phyloP scores from a whole-genome alignment of 2,797 vertebrate species.

The Chaunax sp. region DNA sequence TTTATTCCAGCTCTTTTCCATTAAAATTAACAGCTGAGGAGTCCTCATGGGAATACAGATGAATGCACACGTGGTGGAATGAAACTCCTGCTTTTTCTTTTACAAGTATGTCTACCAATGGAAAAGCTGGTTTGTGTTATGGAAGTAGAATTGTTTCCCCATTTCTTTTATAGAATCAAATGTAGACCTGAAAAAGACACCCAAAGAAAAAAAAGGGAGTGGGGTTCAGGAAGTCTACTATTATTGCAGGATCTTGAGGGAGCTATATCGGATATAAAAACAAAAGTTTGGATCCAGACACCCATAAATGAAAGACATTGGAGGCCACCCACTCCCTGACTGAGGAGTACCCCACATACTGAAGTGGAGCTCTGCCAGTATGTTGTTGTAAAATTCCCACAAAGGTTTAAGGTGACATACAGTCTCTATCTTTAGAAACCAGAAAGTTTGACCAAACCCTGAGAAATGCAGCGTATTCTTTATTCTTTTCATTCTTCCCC shows the following conservation, averaged over 20 bases:
- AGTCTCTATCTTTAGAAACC: slow-evolving; percentile 2
- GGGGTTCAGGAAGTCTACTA: slow-evolving; percentile 52
- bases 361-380: slow-evolving; percentile 18
- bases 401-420: slow-evolving; percentile 16
- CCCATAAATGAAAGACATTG: slow-evolving; percentile 43
- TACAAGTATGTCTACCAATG: slow-evolving; percentile 41
- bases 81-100: slow-evolving; percentile 55
- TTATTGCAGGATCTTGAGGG: slow-evolving; percentile 57
- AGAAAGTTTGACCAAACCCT: neutral
- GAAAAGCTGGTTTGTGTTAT: slow-evolving; percentile 61
- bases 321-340: slow-evolving; percentile 34
- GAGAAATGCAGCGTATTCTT: neutral
- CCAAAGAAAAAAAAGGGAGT: slow-evolving; percentile 23
- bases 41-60: slow-evolving; percentile 48
- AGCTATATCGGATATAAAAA: slow-evolving; percentile 56
- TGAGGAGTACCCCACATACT: slow-evolving; percentile 7
- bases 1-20: slow-evolving; percentile 38
- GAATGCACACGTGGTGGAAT: slow-evolving; percentile 50
- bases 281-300: slow-evolving; percentile 44
- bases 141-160: slow-evolving; percentile 64
- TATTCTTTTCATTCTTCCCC: neutral
- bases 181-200: slow-evolving; percentile 61
- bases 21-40: slow-evolving; percentile 59
- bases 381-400: neutral
- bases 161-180: slow-evolving; percentile 65